Evolutionary conservation across 2,888 invertebrate genomes (phyloP).

Genomic region (Agrilus mali): DNA sequence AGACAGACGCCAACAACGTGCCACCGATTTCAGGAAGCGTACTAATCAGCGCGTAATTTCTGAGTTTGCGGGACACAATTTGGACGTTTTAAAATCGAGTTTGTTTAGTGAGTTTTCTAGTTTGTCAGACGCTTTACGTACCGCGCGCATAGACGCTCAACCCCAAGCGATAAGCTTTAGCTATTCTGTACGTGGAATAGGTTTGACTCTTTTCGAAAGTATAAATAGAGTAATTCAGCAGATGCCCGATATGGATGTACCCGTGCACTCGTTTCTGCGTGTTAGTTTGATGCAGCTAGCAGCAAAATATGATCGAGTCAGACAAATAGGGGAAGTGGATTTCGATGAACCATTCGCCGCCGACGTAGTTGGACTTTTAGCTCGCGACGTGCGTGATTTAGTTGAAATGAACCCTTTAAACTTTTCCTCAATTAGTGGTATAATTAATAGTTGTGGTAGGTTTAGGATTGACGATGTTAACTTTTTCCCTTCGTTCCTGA

Average conservation of each 20-base stretch:
- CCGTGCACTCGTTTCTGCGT: neutral
- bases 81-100: too few species aligned
- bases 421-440: neutral
- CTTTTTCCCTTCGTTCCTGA: too few species aligned
- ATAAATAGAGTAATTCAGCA: neutral
- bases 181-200: neutral
- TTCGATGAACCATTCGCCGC: neutral
- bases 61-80: too few species aligned
- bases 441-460: neutral
- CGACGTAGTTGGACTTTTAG: neutral
- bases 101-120: neutral
- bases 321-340: neutral
- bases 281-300: slow-evolving; percentile 1
- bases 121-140: neutral
- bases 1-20: too few species aligned
- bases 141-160: neutral
- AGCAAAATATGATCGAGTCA: slow-evolving; percentile 1
- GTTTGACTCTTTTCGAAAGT: slow-evolving; percentile 1
- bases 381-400: neutral
- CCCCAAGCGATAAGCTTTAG: neutral
- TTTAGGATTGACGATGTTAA: too few species aligned
- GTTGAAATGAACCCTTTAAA: neutral
- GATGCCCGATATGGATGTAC: neutral
- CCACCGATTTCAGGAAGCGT: too few species aligned
- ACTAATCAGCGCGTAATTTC: too few species aligned